These are phyloP conservation scores for Solea solea DNA, from an alignment of 2,113 vertebrate species.

Conservation along the genomic window DNA sequence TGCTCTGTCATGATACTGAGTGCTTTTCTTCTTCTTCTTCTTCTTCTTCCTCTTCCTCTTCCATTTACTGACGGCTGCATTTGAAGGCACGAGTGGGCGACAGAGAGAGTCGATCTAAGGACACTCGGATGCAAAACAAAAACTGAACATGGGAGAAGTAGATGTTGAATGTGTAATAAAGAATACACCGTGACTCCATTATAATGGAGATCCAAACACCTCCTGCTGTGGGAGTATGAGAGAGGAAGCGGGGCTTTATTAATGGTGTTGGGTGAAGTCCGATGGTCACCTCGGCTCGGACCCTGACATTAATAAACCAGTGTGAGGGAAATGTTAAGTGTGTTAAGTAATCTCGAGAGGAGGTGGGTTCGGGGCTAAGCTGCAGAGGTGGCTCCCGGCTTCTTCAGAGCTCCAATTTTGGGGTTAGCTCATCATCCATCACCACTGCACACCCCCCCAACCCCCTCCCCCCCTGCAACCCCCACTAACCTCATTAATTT, in stretches of 20 bases:
- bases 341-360: slow-evolving; percentile 65
- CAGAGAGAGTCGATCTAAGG: slow-evolving; percentile 33
- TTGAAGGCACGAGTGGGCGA: slow-evolving; percentile 46
- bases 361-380: slow-evolving; percentile 23
- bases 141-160: slow-evolving; percentile 25
- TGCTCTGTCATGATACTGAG: slow-evolving; percentile 46
- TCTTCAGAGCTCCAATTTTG: slow-evolving; percentile 60
- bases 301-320: slow-evolving; percentile 60
- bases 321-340: slow-evolving; percentile 68
- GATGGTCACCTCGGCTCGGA: slow-evolving; percentile 61
- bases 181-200: slow-evolving; percentile 29
- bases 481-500: slow-evolving; percentile 77
- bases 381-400: slow-evolving; percentile 36
- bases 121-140: slow-evolving; percentile 40
- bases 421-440: slow-evolving; percentile 73
- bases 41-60: too few species aligned
- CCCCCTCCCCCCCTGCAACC: slow-evolving; percentile 53
- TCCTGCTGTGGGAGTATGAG: slow-evolving; percentile 22
- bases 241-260: slow-evolving; percentile 26
- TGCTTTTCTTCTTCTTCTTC: too few species aligned
- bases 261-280: slow-evolving; percentile 51
- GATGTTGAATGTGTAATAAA: slow-evolving; percentile 49
- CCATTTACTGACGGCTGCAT: slow-evolving; percentile 43
- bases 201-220: slow-evolving; percentile 38
- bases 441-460: slow-evolving; percentile 38